These are phyloP conservation scores for Protomyctophum bolini DNA, from an alignment of 2,113 vertebrate species.

Conservation along the genomic window DNA sequence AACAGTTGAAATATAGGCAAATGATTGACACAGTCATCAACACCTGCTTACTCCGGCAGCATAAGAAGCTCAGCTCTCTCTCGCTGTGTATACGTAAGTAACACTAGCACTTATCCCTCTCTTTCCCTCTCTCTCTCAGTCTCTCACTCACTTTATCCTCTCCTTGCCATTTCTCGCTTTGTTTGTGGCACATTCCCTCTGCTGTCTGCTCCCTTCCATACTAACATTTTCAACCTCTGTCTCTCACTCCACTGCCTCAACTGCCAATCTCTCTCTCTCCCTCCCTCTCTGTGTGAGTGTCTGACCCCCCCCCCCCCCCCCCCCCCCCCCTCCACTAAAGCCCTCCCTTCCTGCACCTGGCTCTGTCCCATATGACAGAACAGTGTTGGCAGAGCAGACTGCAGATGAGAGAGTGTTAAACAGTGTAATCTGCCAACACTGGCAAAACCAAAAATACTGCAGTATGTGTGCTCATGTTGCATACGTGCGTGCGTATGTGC, in stretches of 20 bases:
- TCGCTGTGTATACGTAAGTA: conserved; percentile 33
- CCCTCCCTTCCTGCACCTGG: conserved; percentile 40
- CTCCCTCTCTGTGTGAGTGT: background rate
- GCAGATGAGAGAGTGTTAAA: conserved; percentile 65
- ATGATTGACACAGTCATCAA: conserved; percentile 62
- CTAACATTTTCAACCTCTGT: too few relatives aligned
- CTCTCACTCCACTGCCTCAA: conserved; percentile 5
- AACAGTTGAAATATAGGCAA: conserved; percentile 32
- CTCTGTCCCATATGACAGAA: conserved; percentile 42
- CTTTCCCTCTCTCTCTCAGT: background rate
- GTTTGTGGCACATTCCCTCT: conserved; percentile 14
- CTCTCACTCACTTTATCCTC: conserved; percentile 16
- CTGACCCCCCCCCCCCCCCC: background rate
- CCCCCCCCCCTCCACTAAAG: background rate
- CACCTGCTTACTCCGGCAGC: conserved; percentile 44
- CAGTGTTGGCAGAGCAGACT: conserved; percentile 53
- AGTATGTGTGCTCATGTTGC: conserved; percentile 27
- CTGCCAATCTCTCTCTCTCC: background rate
- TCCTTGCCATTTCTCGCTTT: conserved; percentile 4
- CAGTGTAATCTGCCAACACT: conserved; percentile 61
- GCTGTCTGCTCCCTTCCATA: conserved; percentile 12
- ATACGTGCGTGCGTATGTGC: background rate
- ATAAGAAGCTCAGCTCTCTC: conserved; percentile 22
- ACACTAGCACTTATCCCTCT: background rate
- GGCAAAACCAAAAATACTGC: conserved; percentile 38